Base-by-base conservation (phyloP, 2,888 invertebrate genomes). In the Apamea epomidion region DNA sequence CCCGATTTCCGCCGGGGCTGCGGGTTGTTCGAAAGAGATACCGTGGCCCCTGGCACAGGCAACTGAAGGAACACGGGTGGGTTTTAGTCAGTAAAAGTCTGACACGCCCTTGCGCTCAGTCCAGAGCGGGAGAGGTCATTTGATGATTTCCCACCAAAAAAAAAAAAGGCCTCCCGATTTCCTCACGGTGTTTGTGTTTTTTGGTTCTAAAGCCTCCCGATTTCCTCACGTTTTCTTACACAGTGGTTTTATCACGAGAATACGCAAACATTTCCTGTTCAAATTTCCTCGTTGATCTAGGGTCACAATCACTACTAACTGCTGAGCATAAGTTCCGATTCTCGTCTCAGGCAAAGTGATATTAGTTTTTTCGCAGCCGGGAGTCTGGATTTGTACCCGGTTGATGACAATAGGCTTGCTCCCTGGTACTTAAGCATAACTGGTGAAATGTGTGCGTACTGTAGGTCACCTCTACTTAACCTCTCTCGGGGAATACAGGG, bases 241-340 rank as follows among this genome's bases (percentile, higher is more conserved):
- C 25, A 6, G 0, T 54, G 51, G 18, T 37, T 21, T 60, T 29
- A 37, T 29, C 45, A 54, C 25, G 37, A 21, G 18, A 69, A 69
- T 25, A 80, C 29, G 2, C 37, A 3, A 60, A 80, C n/a, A 54
- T 58, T 65, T 79, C 45, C 64, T 79, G n/a, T 12, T 12, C 12
- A n/a, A 12, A 12, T 58, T 58, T 58, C 58, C 58, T 58, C 25
- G 10, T 58, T 12, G 25, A 10, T 25, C 2, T 51, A 51, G 18
- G 58, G 25, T 25, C 58, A 25, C 58, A 25, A 10, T 25, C 25
- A 25, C 25, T 58, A 58, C 58, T 51, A 18, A 16, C 51, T 58
- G 2, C 25, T 25, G 3, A 25, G 25, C 25, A 58, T 58, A 10
- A 10, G 10, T 8, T 10, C 25, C 2, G 58, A 58, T 58, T 58